phyloP scores from a whole-genome alignment of 2,888 invertebrate species.

The Tetanocera ferruginea region DNA sequence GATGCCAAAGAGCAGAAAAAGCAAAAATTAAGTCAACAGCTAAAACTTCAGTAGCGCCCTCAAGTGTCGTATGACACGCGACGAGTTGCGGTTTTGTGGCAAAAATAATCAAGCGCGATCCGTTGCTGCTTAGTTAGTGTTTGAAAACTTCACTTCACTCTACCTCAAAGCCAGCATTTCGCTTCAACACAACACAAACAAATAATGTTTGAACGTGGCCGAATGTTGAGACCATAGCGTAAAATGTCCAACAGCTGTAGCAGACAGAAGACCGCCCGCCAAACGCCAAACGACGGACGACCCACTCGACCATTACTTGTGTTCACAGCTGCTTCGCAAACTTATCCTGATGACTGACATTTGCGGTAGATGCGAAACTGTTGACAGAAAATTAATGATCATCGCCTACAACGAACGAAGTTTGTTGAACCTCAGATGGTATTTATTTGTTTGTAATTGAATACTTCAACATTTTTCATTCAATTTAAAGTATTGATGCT shows the following conservation, averaged over 20 bases:
- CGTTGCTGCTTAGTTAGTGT: no score
- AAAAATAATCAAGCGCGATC: no score
- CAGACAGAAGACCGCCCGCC: neutral
- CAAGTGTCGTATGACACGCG: neutral
- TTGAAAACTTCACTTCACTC: no score
- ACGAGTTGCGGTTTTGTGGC: no score
- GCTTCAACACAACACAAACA: no score
- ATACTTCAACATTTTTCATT: neutral
- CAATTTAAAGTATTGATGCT: neutral
- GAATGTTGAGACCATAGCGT: neutral
- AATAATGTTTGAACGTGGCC: no score
- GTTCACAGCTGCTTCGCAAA: no score
- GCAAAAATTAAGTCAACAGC: neutral
- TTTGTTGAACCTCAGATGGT: neutral
- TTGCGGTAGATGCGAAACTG: neutral
- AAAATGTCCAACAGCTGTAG: neutral
- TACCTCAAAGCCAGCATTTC: no score
- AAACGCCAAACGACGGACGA: no score
- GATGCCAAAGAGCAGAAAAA: neutral
- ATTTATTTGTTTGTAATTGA: neutral
- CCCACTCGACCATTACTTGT: neutral
- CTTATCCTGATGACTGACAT: constrained; percentile 1
- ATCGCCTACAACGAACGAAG: neutral
- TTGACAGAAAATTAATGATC: constrained; percentile 28
- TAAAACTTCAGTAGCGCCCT: neutral